A percentile compares a stretch with the other conserved stretches of the same genome.
Conservation (phyloP, 2,113 vertebrate species). For the Lamprotornis superbus region DNA sequence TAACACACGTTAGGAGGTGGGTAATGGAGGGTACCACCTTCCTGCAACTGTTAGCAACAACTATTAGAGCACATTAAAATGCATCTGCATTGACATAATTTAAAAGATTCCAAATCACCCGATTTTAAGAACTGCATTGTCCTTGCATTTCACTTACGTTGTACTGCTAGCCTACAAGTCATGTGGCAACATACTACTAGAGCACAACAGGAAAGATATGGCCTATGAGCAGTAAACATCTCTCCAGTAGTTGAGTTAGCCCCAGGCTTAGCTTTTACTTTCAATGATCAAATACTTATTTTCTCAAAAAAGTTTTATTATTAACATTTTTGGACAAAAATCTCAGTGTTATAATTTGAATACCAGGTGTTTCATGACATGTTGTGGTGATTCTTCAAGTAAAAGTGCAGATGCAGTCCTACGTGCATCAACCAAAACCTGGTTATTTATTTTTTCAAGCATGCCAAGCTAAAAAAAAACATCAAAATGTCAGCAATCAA, state of each 20-base stretch:
- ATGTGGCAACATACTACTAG: not conserved
- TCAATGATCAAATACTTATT: not conserved
- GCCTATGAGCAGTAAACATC: not conserved
- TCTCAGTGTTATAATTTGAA: not conserved
- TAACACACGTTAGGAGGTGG: not conserved
- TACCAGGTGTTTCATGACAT: not conserved
- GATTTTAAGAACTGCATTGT: conserved; percentile 23
- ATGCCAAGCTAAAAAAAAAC: not conserved
- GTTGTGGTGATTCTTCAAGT: not conserved
- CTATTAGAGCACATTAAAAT: conserved; percentile 59
- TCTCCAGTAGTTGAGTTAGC: not conserved
- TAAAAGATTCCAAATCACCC: conserved; percentile 42
- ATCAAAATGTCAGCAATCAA: not conserved
- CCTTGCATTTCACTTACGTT: conserved; percentile 48
- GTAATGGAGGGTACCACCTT: not conserved
- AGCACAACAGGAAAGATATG: not conserved
- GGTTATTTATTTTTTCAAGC: not conserved
- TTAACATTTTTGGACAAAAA: not conserved
- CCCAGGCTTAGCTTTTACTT: not conserved
- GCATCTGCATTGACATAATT: conserved; percentile 1
- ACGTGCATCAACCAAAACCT: not conserved
- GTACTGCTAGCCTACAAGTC: not conserved
- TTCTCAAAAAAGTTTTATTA: not conserved
- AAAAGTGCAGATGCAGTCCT: not conserved
- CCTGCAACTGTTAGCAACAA: conserved; percentile 10